A percentile compares a stretch with the other conserved stretches of the same genome.
phyloP scores from a whole-genome alignment of 1,140 invertebrate species.

The Meloidogyne hapla region DNA sequence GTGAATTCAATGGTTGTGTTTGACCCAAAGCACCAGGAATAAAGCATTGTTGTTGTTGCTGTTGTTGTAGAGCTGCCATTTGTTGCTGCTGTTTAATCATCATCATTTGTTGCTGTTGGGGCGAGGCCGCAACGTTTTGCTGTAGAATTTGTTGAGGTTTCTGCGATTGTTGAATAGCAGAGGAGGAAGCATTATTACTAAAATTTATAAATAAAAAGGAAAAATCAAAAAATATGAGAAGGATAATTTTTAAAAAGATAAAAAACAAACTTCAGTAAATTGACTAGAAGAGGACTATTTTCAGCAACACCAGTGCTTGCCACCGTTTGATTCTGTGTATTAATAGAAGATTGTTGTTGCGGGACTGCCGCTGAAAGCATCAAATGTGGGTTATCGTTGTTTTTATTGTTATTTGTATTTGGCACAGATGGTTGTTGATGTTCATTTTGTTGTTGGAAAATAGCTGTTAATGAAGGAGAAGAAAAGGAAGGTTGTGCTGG shows the following conservation, averaged over 20 bases:
- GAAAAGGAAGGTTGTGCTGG: background rate
- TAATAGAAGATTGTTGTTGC: constrained; percentile 1
- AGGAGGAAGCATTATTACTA: background rate
- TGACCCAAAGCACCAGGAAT: background rate
- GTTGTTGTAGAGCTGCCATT: background rate
- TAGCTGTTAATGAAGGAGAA: background rate
- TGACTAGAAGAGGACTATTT: constrained; percentile 35
- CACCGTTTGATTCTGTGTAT: background rate
- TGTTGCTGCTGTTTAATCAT: background rate
- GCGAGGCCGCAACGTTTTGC: background rate
- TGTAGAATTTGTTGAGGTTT: background rate
- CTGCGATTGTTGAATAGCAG: background rate
- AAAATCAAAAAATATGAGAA: background rate
- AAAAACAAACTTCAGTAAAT: constrained; percentile 29
- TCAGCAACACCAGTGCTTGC: constrained; percentile 8
- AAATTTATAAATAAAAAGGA: no score
- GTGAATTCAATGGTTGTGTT: background rate
- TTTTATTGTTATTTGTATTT: constrained; percentile 1
- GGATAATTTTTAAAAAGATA: background rate
- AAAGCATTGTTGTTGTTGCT: background rate
- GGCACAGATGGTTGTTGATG: constrained; percentile 3
- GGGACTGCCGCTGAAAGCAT: background rate
- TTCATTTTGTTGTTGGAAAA: background rate
- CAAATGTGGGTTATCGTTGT: constrained; percentile 7
- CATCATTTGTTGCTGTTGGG: constrained; percentile 15